These are phyloP conservation scores for Pelobates cultripes DNA, from an alignment of 2,797 vertebrate genomes.

Conservation along the genomic window DNA sequence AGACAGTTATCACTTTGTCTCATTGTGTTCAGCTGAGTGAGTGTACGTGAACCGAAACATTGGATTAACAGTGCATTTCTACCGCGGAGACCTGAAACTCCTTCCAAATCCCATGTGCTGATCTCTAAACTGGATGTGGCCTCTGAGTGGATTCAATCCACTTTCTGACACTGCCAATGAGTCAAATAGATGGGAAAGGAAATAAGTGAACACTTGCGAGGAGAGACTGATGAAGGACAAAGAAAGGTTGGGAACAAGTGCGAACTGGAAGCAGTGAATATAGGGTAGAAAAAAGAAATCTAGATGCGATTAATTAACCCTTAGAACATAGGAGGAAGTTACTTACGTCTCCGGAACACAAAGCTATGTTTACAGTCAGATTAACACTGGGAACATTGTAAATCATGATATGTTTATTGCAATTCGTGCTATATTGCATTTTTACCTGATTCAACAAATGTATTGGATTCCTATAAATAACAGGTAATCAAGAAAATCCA, in stretches of 20 bases:
- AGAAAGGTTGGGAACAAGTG: slow-evolving; percentile 25
- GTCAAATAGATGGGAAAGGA: slow-evolving; percentile 35
- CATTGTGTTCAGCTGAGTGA: slow-evolving; percentile 34
- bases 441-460: not conserved
- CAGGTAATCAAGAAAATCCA: not conserved
- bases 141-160: slow-evolving; percentile 39
- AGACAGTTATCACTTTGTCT: slow-evolving; percentile 30
- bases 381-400: not conserved
- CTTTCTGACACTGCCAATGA: slow-evolving; percentile 21
- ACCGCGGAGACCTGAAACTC: slow-evolving; percentile 11
- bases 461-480: not conserved
- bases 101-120: slow-evolving; percentile 22
- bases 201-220: slow-evolving; percentile 27
- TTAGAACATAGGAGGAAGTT: not conserved
- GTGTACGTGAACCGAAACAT: slow-evolving; percentile 31
- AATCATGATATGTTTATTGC: not conserved
- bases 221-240: slow-evolving; percentile 32
- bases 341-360: not conserved
- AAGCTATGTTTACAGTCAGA: not conserved
- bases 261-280: no score
- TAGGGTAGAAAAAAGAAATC: no score
- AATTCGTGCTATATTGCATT: not conserved
- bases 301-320: no score
- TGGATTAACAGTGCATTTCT: slow-evolving; percentile 42
- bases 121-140: slow-evolving; percentile 14